Base-by-base conservation (phyloP, 2,888 invertebrate genomes). In the Cyclophora albipunctata region DNA sequence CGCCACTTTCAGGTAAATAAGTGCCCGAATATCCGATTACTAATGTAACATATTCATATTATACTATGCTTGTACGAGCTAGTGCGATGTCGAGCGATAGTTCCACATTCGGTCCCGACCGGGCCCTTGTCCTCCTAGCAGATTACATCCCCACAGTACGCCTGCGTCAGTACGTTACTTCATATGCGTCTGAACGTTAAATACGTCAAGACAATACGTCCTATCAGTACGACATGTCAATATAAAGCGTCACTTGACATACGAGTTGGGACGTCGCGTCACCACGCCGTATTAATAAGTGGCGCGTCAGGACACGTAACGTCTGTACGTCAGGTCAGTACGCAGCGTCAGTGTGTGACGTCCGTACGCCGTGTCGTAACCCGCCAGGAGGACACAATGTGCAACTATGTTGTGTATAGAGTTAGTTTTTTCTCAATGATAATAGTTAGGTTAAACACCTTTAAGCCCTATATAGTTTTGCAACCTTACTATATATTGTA, bases 21-120 rank as follows among this genome's bases (percentile, higher is more conserved):
- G 20, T 62, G 63, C 64, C 64, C 55, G 42, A 20, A 42, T 42
- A 20, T 7, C 42, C 4, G 42, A 20, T 7, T 42, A 20, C 61
- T 71, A 73, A 68, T 79, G 69, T 78, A 74, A 65, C 68, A 69
- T 69, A 70, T 71, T 69, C 71, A 66, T 67, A 63, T 69, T 66
- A 37, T 37, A 75, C 69, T 71, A 75, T 76, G 86, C 85, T 86
- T 87, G 69, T 86, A 84, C 84, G 77, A 85, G 86, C 85, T 85
- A 86, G 86, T 81, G 84, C 74, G 66, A 73, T 69, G 74, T 75
- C 64, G 69, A 69, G 69, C 75, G 73, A 74, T 71, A 63, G 68
- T 66, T 64, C 71, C 77, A 76, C 75, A 63, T 69, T 63, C 58
- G 60, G 64, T 65, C 64, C 62, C 55, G 64, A 63, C 63, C 52